Evolutionary conservation across 2,113 vertebrate species (phyloP), one percentile per base, ranked within the genome.

Genomic region (Fregetta grallaria): DNA sequence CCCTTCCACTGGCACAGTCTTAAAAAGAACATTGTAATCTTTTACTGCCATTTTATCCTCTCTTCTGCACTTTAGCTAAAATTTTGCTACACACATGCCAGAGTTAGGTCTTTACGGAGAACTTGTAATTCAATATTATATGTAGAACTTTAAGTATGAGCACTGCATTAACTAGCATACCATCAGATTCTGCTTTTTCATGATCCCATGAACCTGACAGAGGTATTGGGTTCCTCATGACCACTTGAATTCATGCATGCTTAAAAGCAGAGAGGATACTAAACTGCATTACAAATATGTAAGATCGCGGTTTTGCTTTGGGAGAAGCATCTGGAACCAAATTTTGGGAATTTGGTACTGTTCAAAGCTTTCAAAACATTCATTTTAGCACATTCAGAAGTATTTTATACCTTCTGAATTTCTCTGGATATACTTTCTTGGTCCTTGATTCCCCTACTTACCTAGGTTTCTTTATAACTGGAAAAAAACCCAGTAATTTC

Each of bases 401-500:
- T 44, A 36, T 73, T 77, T 76, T 55, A 15, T 65, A 32, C 4
- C 15, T 45, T 77, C 38, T 61, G 29, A 65, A 44, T 59, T 55
- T 27, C 21, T 70, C 32, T 65, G 36, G 16, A 45, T 29, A 12
- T 36, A 65, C 36, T 80, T 65, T 88, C 2, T 3, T 26, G 9
- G 25, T 45, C 5, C 9, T 86, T 30, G 47, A 44, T 38, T 53
- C 19, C 18, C 3, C 15, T 38, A 36, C 9, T 76, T 68, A 52
- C 18, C 13, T 45, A 34, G 4, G 6, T 63, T 66, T 62, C 27
- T 62, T 67, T 76, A 49, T n/a, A 92, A 59, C 32, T 16, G 19
- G 23, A 30, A 42, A 61, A 76, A 52, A 4, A 0, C 3, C 10
- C 18, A 8, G 6, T 36, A 1, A 56, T 90, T 67, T 58, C 26